Conservation (phyloP, 2,888 invertebrate species). For the Drosophila meridionalis region DNA sequence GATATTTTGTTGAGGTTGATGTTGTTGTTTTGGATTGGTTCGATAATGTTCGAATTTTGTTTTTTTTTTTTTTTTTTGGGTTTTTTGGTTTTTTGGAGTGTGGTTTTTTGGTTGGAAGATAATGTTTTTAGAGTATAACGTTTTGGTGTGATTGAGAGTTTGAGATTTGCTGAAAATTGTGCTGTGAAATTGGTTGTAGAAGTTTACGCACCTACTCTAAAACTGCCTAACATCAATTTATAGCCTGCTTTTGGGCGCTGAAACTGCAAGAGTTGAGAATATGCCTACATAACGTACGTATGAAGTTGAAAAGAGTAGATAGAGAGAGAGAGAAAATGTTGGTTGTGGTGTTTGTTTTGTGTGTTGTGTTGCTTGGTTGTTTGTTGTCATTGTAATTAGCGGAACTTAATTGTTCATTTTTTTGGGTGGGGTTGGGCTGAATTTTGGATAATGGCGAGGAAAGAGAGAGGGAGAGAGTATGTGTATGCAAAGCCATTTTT, state of each 20-base stretch:
- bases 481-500: slow-evolving; percentile 81
- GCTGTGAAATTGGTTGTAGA: slow-evolving; percentile 43
- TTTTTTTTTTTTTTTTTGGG: slow-evolving; percentile 10
- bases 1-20: slow-evolving; percentile 36
- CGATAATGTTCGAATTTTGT: slow-evolving; percentile 9
- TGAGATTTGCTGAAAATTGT: slow-evolving; percentile 49
- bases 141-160: slow-evolving; percentile 37
- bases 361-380: slow-evolving; percentile 40
- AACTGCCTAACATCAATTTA: slow-evolving; percentile 37
- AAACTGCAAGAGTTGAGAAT: slow-evolving; percentile 35
- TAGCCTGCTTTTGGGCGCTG: slow-evolving; percentile 40
- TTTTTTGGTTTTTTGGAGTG: slow-evolving; percentile 24
- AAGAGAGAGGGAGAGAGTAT: slow-evolving; percentile 62
- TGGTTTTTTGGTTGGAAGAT: slow-evolving; percentile 51
- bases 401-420: not conserved
- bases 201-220: slow-evolving; percentile 29
- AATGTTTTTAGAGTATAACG: slow-evolving; percentile 57
- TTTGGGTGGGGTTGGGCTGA: slow-evolving; percentile 14
- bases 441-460: slow-evolving; percentile 50
- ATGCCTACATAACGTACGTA: slow-evolving; percentile 25
- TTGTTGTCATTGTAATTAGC: slow-evolving; percentile 35
- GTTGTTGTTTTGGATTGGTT: slow-evolving; percentile 36
- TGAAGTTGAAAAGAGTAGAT: slow-evolving; percentile 20
- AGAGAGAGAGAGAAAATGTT: slow-evolving; percentile 22
- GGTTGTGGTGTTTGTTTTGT: slow-evolving; percentile 43